Base-by-base conservation (phyloP, 1,140 invertebrate species). In the Microplitis mediator region DNA sequence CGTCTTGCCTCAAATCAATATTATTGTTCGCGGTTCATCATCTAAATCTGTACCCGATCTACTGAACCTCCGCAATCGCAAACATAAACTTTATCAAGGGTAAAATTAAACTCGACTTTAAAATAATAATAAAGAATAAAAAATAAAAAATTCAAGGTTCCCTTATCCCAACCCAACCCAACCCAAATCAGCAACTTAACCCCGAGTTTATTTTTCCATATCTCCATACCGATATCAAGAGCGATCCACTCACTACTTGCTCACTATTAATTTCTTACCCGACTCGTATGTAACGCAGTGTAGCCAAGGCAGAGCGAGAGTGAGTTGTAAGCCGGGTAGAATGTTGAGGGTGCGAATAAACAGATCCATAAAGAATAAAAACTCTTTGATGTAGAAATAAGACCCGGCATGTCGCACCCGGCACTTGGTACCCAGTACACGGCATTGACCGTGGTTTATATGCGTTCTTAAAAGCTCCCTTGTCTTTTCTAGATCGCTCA, bases 371-470 rank as follows among this genome's bases (percentile, higher is more conserved):
- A 58, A 16, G 64, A 75, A 73, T 71, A 71, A 75, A 74, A 79
- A 73, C 70, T 80, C 84, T 86, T 86, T 86, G 84, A 86, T 85
- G 79, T 84, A 64, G 78, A 67, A 76, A 81, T 80, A 84, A 85
- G 84, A 85, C 83, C 82, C 80, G 84, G 23, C 23, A 23, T 23
- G 23, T 23, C 23, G 23, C 23, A 23, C 23, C 23, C 23, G 23
- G 23, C 23, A 23, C 23, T 23, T 23, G 23, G 23, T 23, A 23
- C 23, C 23, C 23, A 23, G 23, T 78, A 84, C 83, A 84, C 84
- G 84, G 82, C 85, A 86, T 85, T 86, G 85, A 86, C 85, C 85
- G 82, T 85, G 84, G 83, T 84, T 85, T 86, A 86, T 86, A 86
- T 84, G 80, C 77, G 82, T 77, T 75, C 76, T 76, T 84, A 79